Evolutionary conservation across 2,888 invertebrate species (phyloP).

Genomic region (Sceliomorpha sp.): DNA sequence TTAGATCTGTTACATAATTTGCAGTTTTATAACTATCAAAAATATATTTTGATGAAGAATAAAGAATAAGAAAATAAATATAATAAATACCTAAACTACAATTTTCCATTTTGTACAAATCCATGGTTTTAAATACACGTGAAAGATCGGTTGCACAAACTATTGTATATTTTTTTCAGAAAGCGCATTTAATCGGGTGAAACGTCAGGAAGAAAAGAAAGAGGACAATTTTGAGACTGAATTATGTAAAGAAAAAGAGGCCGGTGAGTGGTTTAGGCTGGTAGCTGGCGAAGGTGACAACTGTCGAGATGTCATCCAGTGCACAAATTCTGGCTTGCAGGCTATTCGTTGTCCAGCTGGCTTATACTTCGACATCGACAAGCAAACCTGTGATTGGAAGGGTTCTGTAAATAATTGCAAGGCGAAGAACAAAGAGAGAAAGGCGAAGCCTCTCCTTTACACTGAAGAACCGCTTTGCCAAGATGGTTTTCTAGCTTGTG

Average conservation of each 20-base stretch:
- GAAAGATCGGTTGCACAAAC: slow-evolving; percentile 27
- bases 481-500: slow-evolving; percentile 93
- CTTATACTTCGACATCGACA: slow-evolving; percentile 95
- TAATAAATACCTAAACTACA: too few relatives aligned
- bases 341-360: slow-evolving; percentile 96
- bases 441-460: slow-evolving; percentile 91
- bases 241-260: slow-evolving; percentile 96
- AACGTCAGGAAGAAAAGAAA: slow-evolving; percentile 88
- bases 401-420: slow-evolving; percentile 96
- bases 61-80: too few relatives aligned
- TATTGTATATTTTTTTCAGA: slow-evolving; percentile 73
- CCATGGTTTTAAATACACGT: too few relatives aligned
- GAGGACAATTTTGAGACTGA: slow-evolving; percentile 94
- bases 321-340: slow-evolving; percentile 95
- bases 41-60: too few relatives aligned
- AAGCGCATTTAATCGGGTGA: slow-evolving; percentile 82
- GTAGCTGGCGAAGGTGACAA: slow-evolving; percentile 94
- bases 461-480: slow-evolving; percentile 95
- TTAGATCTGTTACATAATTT: too few relatives aligned
- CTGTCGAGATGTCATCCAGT: slow-evolving; percentile 97
- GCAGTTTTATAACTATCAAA: too few relatives aligned
- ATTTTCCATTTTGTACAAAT: too few relatives aligned
- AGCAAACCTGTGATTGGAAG: slow-evolving; percentile 97
- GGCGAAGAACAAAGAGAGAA: slow-evolving; percentile 92
- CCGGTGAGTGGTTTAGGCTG: slow-evolving; percentile 96